Conservation (phyloP, 2,113 vertebrate genomes). For the Verasper variegatus region DNA sequence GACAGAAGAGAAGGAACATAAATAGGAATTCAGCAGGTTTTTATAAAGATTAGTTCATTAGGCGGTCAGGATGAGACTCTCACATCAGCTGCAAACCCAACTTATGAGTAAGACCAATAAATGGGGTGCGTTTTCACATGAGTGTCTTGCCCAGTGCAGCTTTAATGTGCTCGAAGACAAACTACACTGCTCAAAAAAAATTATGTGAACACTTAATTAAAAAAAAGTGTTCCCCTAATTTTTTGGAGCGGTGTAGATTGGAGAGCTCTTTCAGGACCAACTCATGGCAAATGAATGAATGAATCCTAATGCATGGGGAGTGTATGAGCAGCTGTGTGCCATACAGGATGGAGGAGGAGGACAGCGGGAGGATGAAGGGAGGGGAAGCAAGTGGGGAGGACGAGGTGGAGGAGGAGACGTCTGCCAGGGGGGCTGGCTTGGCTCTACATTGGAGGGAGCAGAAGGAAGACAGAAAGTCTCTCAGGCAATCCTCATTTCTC, state of each 20-base stretch:
- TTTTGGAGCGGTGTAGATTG: neutral
- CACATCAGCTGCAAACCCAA: neutral
- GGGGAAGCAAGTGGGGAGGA: conserved; percentile 70
- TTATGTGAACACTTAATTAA: too few relatives aligned
- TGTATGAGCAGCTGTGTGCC: conserved; percentile 71
- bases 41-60: too few relatives aligned
- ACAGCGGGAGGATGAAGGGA: conserved; percentile 53
- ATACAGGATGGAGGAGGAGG: conserved; percentile 58
- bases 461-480: conserved; percentile 70
- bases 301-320: conserved; percentile 45
- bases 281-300: conserved; percentile 51
- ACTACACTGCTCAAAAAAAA: neutral
- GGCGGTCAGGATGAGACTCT: neutral
- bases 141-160: conserved; percentile 20
- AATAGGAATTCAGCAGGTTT: too few relatives aligned
- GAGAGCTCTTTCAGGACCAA: conserved; percentile 47
- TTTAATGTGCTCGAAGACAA: conserved; percentile 42
- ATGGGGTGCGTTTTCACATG: conserved; percentile 19
- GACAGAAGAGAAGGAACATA: too few relatives aligned
- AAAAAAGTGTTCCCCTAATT: too few relatives aligned
- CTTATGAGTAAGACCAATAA: conserved; percentile 36
- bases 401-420: conserved; percentile 64
- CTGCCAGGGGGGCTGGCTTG: conserved; percentile 70
- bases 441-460: conserved; percentile 60
- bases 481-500: conserved; percentile 57